Conservation (phyloP, 1,140 invertebrate genomes). For the Drosophila pallidifrons region DNA sequence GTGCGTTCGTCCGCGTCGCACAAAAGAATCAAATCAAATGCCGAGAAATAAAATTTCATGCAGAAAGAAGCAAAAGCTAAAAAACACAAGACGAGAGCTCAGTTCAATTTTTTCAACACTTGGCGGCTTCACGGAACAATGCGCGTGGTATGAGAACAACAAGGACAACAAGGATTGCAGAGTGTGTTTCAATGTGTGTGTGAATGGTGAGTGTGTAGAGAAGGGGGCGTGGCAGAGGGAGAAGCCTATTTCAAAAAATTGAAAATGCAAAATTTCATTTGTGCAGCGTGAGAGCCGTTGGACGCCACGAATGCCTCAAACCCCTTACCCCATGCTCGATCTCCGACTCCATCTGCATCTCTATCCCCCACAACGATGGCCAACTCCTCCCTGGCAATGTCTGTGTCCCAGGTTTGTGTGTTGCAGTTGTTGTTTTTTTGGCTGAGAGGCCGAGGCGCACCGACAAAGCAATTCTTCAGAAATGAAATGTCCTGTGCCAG, state of each 20-base stretch:
- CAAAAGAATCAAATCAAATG: slow-evolving; percentile 78
- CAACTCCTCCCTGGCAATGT: slow-evolving; percentile 32
- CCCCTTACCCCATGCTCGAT: not conserved
- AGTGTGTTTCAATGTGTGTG: not conserved
- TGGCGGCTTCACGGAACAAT: slow-evolving; percentile 18
- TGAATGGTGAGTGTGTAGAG: not conserved
- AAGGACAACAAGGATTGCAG: slow-evolving; percentile 39
- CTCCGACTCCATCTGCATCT: not conserved
- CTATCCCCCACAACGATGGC: not conserved
- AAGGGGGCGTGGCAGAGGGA: slow-evolving; percentile 36
- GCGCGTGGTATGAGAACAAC: slow-evolving; percentile 20
- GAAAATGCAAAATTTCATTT: slow-evolving; percentile 84
- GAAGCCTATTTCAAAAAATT: slow-evolving; percentile 83
- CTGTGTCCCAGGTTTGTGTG: slow-evolving; percentile 16
- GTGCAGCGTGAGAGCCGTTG: slow-evolving; percentile 55
- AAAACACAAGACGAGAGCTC: slow-evolving; percentile 54
- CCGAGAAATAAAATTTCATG: slow-evolving; percentile 79
- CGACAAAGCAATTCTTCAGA: slow-evolving; percentile 83
- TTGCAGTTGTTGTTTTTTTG: slow-evolving; percentile 56
- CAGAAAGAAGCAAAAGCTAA: slow-evolving; percentile 50
- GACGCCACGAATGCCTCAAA: not conserved
- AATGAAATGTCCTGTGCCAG: slow-evolving; percentile 76
- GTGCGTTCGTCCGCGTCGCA: not conserved
- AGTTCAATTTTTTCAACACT: slow-evolving; percentile 57
- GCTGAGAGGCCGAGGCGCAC: slow-evolving; percentile 36